Evolutionary conservation across 92 coral and sea anemone species (phyloP).

Genomic region (Phenganax marumi): DNA sequence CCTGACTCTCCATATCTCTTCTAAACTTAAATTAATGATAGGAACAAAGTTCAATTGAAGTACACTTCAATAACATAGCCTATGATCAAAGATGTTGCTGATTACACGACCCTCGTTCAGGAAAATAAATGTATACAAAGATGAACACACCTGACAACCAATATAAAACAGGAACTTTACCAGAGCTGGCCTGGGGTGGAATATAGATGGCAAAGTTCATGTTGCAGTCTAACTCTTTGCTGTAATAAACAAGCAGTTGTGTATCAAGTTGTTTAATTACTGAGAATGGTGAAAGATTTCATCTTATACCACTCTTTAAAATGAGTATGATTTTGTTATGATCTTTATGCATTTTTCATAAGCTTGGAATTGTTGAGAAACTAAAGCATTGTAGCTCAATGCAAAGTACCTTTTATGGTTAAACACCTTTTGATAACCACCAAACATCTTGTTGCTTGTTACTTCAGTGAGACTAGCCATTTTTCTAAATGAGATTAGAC

Average conservation of each 20-base stretch:
- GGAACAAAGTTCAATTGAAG: neutral
- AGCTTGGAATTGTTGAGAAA: neutral
- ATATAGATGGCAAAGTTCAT: slow-evolving; percentile 92
- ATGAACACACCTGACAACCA: slow-evolving; percentile 74
- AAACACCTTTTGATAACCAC: slow-evolving; percentile 84
- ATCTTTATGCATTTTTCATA: too few species aligned
- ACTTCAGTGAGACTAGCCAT: slow-evolving; percentile 66
- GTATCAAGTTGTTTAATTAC: neutral
- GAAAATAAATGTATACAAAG: too few species aligned
- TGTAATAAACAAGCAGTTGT: slow-evolving; percentile 32
- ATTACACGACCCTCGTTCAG: neutral
- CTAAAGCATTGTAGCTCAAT: neutral
- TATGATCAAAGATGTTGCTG: neutral
- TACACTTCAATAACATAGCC: neutral
- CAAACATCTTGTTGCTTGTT: slow-evolving; percentile 74
- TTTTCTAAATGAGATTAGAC: slow-evolving; percentile 5
- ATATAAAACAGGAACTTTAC: slow-evolving; percentile 88
- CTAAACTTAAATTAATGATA: neutral
- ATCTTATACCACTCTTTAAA: too few species aligned
- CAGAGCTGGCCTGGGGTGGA: slow-evolving; percentile 77
- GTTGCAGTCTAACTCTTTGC: slow-evolving; percentile 86
- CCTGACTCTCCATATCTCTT: too few species aligned
- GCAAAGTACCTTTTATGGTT: slow-evolving; percentile 66
- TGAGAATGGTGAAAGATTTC: too few species aligned
- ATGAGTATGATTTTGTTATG: too few species aligned